Evolutionary conservation across 1,140 invertebrate genomes (phyloP), one percentile per base, ranked within the genome.

Genomic region (Pseudomyrmex sp.): DNA sequence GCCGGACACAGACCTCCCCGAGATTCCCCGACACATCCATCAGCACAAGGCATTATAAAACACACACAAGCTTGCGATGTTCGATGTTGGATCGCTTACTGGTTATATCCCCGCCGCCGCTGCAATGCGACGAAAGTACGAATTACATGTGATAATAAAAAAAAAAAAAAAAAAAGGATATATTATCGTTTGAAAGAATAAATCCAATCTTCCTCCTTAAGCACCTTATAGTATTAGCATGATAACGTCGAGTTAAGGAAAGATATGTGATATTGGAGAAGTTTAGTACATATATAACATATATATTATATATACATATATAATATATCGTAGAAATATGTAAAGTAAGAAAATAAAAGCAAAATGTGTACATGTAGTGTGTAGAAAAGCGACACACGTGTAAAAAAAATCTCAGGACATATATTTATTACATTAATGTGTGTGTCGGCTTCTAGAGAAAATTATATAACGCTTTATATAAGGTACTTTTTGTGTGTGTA

Each of bases 1-100:
- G 90, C 89, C 88, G 90, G 92, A 90, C 90, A 91, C 89, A 90
- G 91, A 89, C 90, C 88, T 92, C 88, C 89, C 88, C 87, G 90
- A 91, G 91, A 89, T 87, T 72, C 83, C 86, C 88, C 87, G 91
- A 92, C 92, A 92, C 91, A 90, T 90, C 87, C 90, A 91, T 84
- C 90, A 92, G 92, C 92, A 93, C 92, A 91, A 89, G 89, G 90
- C 89, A 92, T 84, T 89, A 83, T 86, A 87, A 84, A 87, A 88
- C 86, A 91, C 85, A 90, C 87, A 92, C 91, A 92, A 86, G 92
- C 91, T 93, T 93, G 90, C 91, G 88, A 93, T 93, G 92, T 93
- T 93, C 90, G 90, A 93, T 93, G 91, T 92, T 92, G 93, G 92
- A 90, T 80, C 88, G 91, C 90, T 92, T 93, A 86, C 87, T 87